Conservation (phyloP, 2,888 invertebrate genomes). For the Nymphalis c-album region DNA sequence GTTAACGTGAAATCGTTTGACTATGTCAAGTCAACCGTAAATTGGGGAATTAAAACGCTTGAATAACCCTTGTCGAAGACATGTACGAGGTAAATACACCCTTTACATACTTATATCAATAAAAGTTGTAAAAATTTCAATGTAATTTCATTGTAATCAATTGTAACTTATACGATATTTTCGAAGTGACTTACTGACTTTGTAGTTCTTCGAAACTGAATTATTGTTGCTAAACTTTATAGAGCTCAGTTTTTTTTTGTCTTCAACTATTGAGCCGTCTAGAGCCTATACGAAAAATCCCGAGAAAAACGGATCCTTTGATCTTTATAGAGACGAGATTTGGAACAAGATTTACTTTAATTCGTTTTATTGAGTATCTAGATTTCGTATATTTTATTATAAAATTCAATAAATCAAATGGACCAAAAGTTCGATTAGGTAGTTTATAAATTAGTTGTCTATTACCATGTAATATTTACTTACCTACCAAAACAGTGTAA, state of each 20-base stretch:
- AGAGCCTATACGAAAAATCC: conserved; percentile 19
- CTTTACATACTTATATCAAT: too few relatives aligned
- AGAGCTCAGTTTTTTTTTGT: conserved; percentile 10
- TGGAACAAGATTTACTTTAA: conserved; percentile 20
- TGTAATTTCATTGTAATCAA: not conserved
- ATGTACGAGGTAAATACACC: not conserved
- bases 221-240: conserved; percentile 9
- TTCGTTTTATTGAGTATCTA: conserved; percentile 15
- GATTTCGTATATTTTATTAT: not conserved
- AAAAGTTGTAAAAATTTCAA: too few relatives aligned
- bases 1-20: conserved; percentile 27
- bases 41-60: conserved; percentile 1
- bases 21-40: conserved; percentile 18
- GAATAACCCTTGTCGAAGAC: not conserved
- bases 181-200: not conserved
- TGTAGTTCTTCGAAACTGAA: not conserved
- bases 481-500: conserved; percentile 12
- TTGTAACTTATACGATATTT: not conserved
- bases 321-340: conserved; percentile 24
- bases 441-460: conserved; percentile 22
- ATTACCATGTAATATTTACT: conserved; percentile 28
- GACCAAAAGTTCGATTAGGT: conserved; percentile 13
- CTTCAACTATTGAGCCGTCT: conserved; percentile 20
- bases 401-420: not conserved
- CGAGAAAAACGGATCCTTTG: conserved; percentile 29